Conservation (phyloP, 2,888 invertebrate species). For the Meteorus colon region DNA sequence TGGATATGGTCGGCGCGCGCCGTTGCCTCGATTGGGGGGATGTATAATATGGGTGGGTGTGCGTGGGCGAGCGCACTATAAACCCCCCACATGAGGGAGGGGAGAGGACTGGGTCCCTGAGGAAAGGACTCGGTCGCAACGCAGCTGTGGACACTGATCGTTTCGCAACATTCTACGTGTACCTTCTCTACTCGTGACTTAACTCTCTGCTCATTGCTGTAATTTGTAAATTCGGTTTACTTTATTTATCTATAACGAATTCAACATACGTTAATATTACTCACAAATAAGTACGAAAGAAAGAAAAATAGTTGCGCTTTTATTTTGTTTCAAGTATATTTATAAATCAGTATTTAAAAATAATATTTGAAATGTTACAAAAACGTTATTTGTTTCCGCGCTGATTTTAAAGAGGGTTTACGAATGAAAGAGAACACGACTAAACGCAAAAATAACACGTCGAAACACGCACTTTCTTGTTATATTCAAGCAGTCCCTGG, state of each 20-base stretch:
- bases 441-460: background rate
- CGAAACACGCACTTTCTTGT: background rate
- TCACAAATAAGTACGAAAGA: too few relatives aligned
- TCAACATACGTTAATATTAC: too few relatives aligned
- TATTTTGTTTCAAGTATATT: too few relatives aligned
- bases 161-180: constrained; percentile 33
- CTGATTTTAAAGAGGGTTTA: background rate
- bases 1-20: constrained; percentile 27
- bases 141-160: constrained; percentile 42
- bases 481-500: background rate
- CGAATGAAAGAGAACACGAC: background rate
- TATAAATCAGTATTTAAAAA: too few relatives aligned
- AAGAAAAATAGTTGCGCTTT: too few relatives aligned
- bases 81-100: constrained; percentile 36
- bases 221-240: background rate
- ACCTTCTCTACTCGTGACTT: constrained; percentile 27
- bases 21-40: constrained; percentile 32
- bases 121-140: constrained; percentile 55
- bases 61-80: constrained; percentile 42
- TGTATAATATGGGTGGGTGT: constrained; percentile 31
- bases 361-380: too few relatives aligned
- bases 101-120: constrained; percentile 41
- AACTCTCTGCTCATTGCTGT: background rate
- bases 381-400: background rate
- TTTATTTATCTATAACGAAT: background rate